Conservation (phyloP, 1,140 invertebrate species). For the Rhizoglyphus robini region DNA sequence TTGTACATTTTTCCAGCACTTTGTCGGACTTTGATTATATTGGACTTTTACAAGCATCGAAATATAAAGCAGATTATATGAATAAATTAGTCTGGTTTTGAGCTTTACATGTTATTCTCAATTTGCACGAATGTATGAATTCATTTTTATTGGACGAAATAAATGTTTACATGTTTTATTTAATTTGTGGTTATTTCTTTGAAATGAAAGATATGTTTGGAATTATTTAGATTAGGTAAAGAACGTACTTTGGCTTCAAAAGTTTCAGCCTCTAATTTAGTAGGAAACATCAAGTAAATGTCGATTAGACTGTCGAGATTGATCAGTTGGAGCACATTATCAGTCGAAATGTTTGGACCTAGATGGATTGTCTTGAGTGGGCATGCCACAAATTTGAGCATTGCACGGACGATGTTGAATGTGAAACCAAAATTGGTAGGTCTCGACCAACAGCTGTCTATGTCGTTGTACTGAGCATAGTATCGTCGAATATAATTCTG, state of each 20-base stretch:
- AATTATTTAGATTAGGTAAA: no score
- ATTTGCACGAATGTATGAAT: background rate
- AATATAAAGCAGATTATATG: constrained; percentile 7
- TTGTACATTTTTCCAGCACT: constrained; percentile 7
- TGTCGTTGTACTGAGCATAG: background rate
- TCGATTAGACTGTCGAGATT: background rate
- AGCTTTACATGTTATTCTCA: background rate
- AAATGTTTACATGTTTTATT: background rate
- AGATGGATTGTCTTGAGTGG: background rate
- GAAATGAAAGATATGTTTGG: background rate
- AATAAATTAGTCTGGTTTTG: constrained; percentile 14
- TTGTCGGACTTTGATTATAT: constrained; percentile 18
- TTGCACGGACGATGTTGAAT: background rate
- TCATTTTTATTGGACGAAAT: background rate
- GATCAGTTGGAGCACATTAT: background rate
- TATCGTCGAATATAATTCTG: background rate
- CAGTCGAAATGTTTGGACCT: background rate
- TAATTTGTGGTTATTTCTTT: background rate
- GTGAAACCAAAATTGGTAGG: background rate
- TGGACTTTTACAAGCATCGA: constrained; percentile 3
- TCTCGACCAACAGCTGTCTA: background rate
- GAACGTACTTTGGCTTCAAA: background rate
- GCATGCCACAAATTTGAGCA: background rate
- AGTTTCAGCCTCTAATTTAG: no score
- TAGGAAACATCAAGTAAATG: background rate